These are phyloP conservation scores for Ashinkailepas kermadecensis DNA, from an alignment of 2,888 invertebrate species.

Conservation along the genomic window DNA sequence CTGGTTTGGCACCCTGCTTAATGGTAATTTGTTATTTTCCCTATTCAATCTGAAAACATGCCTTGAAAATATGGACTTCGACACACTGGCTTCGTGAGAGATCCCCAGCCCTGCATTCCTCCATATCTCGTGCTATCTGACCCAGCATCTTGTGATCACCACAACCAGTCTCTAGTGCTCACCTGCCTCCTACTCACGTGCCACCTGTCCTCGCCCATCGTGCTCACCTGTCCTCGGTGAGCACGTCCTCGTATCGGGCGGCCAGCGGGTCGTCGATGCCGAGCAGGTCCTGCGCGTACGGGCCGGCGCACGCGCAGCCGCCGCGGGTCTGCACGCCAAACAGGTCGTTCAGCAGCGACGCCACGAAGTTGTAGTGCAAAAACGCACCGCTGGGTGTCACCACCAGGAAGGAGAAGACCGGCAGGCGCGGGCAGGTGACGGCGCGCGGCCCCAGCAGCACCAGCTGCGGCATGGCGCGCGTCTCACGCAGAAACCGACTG, in stretches of 20 bases:
- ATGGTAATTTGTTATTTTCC: too few species aligned
- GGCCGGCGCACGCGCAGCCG: conserved; percentile 70
- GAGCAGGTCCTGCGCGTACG: conserved; percentile 74
- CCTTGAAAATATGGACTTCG: too few species aligned
- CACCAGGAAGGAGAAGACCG: conserved; percentile 79
- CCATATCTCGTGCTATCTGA: too few species aligned
- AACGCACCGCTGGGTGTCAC: conserved; percentile 62
- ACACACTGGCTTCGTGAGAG: too few species aligned
- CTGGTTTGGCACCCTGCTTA: too few species aligned
- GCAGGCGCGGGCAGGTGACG: conserved; percentile 44
- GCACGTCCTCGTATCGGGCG: conserved; percentile 59
- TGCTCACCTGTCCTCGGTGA: conserved; percentile 36
- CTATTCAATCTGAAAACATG: too few species aligned
- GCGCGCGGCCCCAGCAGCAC: conserved; percentile 30
- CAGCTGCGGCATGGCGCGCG: conserved; percentile 26
- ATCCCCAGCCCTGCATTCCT: too few species aligned
- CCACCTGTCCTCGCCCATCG: background rate
- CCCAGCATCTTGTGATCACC: too few species aligned
- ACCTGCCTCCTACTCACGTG: too few species aligned
- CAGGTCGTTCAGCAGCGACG: conserved; percentile 78
- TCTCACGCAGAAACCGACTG: conserved; percentile 22
- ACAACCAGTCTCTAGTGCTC: too few species aligned
- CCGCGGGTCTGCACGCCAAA: conserved; percentile 76
- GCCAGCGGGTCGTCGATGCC: conserved; percentile 72
- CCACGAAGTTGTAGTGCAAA: conserved; percentile 80